Evolutionary conservation across 2,888 invertebrate species (phyloP).

Genomic region (Pandemis heparana): DNA sequence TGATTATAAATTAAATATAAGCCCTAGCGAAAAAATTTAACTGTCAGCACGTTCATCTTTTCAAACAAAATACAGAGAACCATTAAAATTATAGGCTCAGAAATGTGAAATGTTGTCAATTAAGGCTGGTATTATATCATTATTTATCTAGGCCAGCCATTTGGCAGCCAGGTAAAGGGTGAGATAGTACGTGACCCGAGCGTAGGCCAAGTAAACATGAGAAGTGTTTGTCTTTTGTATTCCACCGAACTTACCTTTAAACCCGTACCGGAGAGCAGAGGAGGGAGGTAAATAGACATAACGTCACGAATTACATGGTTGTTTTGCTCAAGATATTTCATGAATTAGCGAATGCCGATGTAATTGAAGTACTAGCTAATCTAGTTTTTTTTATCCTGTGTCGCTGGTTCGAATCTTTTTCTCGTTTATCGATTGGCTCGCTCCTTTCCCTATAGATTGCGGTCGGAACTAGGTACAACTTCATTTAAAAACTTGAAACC

Average conservation of each 20-base stretch:
- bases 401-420: background rate
- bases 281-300: background rate
- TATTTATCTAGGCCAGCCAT: constrained; percentile 1
- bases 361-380: background rate
- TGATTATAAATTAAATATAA: too few relatives aligned
- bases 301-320: background rate
- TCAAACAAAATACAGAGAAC: too few relatives aligned
- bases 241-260: constrained; percentile 10
- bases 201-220: constrained; percentile 27
- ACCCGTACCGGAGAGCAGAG: background rate
- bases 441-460: too few relatives aligned
- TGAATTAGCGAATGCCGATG: background rate
- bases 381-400: too few relatives aligned
- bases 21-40: too few relatives aligned
- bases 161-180: constrained; percentile 19
- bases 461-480: too few relatives aligned
- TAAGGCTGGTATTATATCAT: background rate
- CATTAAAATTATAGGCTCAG: too few relatives aligned
- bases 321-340: background rate
- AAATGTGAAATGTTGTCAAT: too few relatives aligned
- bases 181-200: background rate
- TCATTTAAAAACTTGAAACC: too few relatives aligned
- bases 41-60: too few relatives aligned
- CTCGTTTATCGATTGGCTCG: background rate
- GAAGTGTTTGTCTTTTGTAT: constrained; percentile 27